Evolutionary conservation across 2,113 vertebrate genomes (phyloP).

Genomic region (Sphaerodactylus townsendi): DNA sequence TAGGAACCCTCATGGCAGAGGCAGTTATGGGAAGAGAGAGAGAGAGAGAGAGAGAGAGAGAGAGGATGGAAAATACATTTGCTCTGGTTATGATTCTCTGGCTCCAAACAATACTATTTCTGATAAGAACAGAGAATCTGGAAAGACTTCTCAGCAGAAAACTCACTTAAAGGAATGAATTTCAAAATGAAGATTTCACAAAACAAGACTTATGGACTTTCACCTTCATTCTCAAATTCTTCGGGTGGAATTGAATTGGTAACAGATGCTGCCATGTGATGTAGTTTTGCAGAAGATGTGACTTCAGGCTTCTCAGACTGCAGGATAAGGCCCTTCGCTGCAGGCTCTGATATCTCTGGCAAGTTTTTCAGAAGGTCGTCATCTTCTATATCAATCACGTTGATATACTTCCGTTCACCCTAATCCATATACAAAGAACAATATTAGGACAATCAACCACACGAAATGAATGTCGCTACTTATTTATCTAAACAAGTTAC

Average conservation of each 20-base stretch:
- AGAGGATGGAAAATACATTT: too few relatives aligned
- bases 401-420: conserved; percentile 74
- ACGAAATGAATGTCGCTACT: not conserved
- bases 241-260: conserved; percentile 39
- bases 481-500: not conserved
- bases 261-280: conserved; percentile 71
- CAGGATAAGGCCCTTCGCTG: not conserved
- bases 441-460: not conserved
- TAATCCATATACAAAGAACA: conserved; percentile 42
- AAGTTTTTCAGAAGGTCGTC: conserved; percentile 65
- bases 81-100: too few relatives aligned
- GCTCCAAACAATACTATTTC: not conserved
- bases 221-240: conserved; percentile 57
- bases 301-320: conserved; percentile 33
- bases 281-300: conserved; percentile 69
- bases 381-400: conserved; percentile 83
- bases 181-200: not conserved
- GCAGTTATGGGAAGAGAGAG: too few relatives aligned
- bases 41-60: too few relatives aligned
- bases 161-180: not conserved
- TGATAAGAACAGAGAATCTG: not conserved
- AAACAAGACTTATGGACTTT: not conserved
- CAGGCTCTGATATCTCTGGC: conserved; percentile 40
- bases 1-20: too few relatives aligned
- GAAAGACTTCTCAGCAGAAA: not conserved